Evolutionary conservation across 2,888 invertebrate genomes (phyloP).

Genomic region (Drosophila picticornis): DNA sequence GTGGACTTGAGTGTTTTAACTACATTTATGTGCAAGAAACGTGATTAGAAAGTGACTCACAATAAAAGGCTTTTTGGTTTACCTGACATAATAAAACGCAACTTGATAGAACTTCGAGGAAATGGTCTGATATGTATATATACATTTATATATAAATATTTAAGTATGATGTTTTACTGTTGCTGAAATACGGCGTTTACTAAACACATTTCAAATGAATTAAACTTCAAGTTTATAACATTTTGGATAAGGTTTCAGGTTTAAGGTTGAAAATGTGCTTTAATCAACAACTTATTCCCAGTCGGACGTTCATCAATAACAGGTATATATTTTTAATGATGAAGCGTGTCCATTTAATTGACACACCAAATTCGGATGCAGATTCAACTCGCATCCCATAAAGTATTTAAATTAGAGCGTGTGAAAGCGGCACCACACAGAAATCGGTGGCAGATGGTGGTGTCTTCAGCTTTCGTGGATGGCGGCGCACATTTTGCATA

Average conservation of each 20-base stretch:
- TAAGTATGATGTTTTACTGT: not conserved
- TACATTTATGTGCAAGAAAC: not conserved
- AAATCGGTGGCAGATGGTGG: constrained; percentile 51
- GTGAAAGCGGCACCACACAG: constrained; percentile 67
- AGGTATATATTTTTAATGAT: not conserved
- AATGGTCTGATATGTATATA: not conserved
- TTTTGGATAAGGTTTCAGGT: not conserved
- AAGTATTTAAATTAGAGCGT: constrained; percentile 71
- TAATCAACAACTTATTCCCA: not conserved
- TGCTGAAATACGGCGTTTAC: not conserved
- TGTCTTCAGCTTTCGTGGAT: constrained; percentile 43
- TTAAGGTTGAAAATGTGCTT: not conserved
- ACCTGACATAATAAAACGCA: not conserved
- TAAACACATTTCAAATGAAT: not conserved
- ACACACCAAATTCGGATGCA: constrained; percentile 33
- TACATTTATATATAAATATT: not conserved
- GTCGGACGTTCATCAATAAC: not conserved
- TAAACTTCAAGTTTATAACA: not conserved
- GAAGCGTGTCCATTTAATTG: constrained; percentile 29
- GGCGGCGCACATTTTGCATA: constrained; percentile 68
- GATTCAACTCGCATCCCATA: constrained; percentile 38
- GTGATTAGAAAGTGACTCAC: constrained; percentile 4
- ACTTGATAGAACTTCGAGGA: not conserved
- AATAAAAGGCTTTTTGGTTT: not conserved
- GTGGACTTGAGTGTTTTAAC: not conserved